Base-by-base conservation (phyloP, 2,113 vertebrate species). In the Microtus oregoni region DNA sequence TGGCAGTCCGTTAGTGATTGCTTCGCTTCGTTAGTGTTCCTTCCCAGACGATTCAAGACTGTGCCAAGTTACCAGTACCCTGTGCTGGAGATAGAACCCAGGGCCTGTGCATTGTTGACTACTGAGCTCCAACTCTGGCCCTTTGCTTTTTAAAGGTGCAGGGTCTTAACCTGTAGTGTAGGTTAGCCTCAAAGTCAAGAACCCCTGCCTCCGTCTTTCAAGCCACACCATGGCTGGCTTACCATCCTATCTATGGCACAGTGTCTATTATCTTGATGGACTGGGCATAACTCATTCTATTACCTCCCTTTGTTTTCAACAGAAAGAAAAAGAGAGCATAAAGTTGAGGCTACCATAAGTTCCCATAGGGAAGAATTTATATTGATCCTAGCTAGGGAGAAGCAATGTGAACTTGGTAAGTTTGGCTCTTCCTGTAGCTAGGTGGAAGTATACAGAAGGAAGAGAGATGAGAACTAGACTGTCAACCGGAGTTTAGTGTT, bases 301-400 rank as follows among this genome's bases (percentile, higher is more conserved):
- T 52, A 78, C 87, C 11, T 86, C 12, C 47, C 55, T 96, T 83
- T 94, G 10, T 79, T 92, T 44, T 87, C 41, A 72, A 13, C 19
- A 87, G 70, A 87, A 70, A 61, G 9, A 94, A 72, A 94, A 88
- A 58, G 63, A 32, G 47, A 2, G 14, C 0, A 9, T 83, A 50
- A 94, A 89, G 50, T 78, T 41, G 22, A 90, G 52, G 50, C 26
- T 94, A 20, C 47, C 24, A 26, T 78, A 19, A 82, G 2, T 17
- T 41, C 17, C 8, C 41, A 11, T 35, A 11, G 15, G 30, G 52
- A 38, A 81, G 90, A 91, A 63, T 52, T 76, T 17, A 12, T 55
- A 50, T 50, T 81, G 63, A 30, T 5, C 10, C 30, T 32, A 91
- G 22, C 7, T 67, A 26, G 32, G 32, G 67, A 15, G 63, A 7